phyloP scores from a whole-genome alignment of 1,140 invertebrate genomes.

The Ips typographus region DNA sequence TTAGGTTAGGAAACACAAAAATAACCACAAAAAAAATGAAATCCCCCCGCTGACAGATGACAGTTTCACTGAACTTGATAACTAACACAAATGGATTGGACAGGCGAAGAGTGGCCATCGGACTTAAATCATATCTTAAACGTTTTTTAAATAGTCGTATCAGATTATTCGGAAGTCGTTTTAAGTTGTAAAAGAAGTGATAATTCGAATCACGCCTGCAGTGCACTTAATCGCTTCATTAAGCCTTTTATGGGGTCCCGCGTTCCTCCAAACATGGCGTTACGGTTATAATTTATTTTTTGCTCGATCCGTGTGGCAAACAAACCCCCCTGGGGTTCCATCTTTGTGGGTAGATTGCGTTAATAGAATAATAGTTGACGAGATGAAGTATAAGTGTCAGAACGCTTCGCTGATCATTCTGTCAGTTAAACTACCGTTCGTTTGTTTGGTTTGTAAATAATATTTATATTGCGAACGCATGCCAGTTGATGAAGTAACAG shows the following conservation, averaged over 20 bases:
- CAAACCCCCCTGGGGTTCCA: slow-evolving; percentile 17
- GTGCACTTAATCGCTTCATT: slow-evolving; percentile 32
- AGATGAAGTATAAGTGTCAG: too few relatives aligned
- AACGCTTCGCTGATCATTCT: too few relatives aligned
- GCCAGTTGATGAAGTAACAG: too few relatives aligned
- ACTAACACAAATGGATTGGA: too few relatives aligned
- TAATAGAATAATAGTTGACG: too few relatives aligned
- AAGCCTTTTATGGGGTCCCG: slow-evolving; percentile 24
- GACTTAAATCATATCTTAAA: slow-evolving; percentile 23
- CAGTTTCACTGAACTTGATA: too few relatives aligned
- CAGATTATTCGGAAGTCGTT: slow-evolving; percentile 28
- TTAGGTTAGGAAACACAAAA: too few relatives aligned
- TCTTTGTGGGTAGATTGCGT: not conserved
- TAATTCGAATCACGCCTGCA: slow-evolving; percentile 31
- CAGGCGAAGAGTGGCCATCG: slow-evolving; percentile 5
- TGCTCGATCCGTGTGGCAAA: slow-evolving; percentile 10
- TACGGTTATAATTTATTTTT: slow-evolving; percentile 29
- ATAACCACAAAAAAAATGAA: too few relatives aligned
- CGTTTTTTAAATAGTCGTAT: slow-evolving; percentile 12
- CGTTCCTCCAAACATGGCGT: slow-evolving; percentile 17
- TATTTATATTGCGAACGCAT: too few relatives aligned
- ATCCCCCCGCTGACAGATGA: too few relatives aligned
- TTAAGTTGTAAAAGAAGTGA: slow-evolving; percentile 23
- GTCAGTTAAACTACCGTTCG: too few relatives aligned
- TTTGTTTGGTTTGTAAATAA: too few relatives aligned